Conservation (phyloP, 2,888 invertebrate genomes). For the Drosophila maculinotata region DNA sequence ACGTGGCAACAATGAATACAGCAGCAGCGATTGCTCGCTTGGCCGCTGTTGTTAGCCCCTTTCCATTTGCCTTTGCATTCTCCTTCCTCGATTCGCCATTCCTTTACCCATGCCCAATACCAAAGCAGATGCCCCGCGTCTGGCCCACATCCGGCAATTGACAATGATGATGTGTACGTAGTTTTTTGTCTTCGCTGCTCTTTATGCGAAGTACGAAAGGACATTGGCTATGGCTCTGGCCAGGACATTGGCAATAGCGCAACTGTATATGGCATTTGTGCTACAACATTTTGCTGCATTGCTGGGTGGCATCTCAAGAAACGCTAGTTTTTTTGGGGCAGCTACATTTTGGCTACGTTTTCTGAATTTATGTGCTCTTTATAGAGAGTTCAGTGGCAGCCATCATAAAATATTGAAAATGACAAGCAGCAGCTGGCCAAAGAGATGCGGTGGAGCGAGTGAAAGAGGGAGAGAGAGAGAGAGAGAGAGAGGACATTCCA, state of each 20-base stretch:
- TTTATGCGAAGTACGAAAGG: slow-evolving; percentile 50
- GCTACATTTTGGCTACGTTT: slow-evolving; percentile 61
- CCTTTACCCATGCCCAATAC: slow-evolving; percentile 9
- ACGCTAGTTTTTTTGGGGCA: slow-evolving; percentile 23
- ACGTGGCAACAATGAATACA: slow-evolving; percentile 84
- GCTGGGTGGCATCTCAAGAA: slow-evolving; percentile 61
- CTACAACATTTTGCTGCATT: slow-evolving; percentile 70
- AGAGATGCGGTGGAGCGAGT: background rate
- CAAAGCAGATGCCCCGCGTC: slow-evolving; percentile 13
- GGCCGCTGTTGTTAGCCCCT: slow-evolving; percentile 43
- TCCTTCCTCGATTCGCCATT: background rate
- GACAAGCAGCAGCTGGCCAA: slow-evolving; percentile 53
- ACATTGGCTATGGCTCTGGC: slow-evolving; percentile 13
- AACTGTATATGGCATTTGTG: slow-evolving; percentile 59
- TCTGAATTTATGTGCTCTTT: slow-evolving; percentile 78
- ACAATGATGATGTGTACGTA: slow-evolving; percentile 80
- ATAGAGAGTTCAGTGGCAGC: slow-evolving; percentile 80
- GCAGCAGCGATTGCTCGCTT: slow-evolving; percentile 75
- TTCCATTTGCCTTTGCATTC: background rate
- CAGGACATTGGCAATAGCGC: slow-evolving; percentile 32
- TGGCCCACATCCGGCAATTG: slow-evolving; percentile 74
- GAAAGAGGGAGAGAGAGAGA: background rate
- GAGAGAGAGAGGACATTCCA: background rate
- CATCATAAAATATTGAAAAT: slow-evolving; percentile 80
- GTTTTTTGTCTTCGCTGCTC: slow-evolving; percentile 72